Conservation (phyloP, 2,888 invertebrate species). For the Caenorhabditis wallacei region DNA sequence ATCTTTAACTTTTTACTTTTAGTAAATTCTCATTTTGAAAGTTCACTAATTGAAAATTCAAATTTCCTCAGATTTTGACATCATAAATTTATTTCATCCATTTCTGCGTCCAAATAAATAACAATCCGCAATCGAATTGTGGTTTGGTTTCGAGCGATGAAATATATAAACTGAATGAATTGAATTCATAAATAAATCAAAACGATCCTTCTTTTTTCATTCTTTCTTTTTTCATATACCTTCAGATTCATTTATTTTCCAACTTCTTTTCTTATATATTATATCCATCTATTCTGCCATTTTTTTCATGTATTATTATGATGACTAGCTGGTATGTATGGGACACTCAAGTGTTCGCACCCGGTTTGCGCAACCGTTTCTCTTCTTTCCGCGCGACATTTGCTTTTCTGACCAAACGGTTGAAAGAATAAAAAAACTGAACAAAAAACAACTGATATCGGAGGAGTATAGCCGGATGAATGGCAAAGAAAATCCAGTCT, state of each 20-base stretch:
- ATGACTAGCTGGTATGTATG: constrained; percentile 18
- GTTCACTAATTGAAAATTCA: no score
- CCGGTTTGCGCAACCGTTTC: constrained; percentile 61
- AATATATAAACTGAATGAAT: constrained; percentile 47
- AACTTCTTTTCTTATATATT: constrained; percentile 9
- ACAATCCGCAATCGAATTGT: constrained; percentile 15
- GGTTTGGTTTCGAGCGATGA: constrained; percentile 5
- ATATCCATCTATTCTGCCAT: background rate
- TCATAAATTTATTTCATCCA: background rate
- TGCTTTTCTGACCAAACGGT: constrained; percentile 21
- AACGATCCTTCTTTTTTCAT: constrained; percentile 2
- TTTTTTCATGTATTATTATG: constrained; percentile 41
- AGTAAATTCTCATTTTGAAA: background rate
- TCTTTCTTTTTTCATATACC: constrained; percentile 28
- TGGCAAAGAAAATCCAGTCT: constrained; percentile 47
- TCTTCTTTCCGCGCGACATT: constrained; percentile 24
- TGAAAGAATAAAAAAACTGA: constrained; percentile 5
- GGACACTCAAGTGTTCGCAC: constrained; percentile 58
- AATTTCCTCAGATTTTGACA: no score
- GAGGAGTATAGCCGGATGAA: constrained; percentile 37
- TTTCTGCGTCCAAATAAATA: constrained; percentile 18
- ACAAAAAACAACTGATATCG: constrained; percentile 55
- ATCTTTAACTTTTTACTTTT: background rate
- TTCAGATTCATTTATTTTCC: constrained; percentile 20
- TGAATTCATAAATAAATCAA: constrained; percentile 59